Base-by-base conservation (phyloP, 2,113 vertebrate species). In the Nematolebias whitei region DNA sequence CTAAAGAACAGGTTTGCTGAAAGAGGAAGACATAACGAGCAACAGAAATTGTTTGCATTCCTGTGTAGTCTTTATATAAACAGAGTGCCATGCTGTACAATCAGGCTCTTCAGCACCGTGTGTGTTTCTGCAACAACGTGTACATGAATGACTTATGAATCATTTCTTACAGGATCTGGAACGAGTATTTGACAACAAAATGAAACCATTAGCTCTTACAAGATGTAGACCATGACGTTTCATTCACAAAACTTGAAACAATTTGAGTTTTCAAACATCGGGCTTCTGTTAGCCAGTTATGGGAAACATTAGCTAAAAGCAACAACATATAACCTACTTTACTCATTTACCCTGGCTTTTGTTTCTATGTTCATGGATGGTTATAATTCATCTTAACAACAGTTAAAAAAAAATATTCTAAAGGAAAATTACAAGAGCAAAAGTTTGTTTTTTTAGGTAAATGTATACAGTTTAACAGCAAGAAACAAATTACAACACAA, bases 31-130 rank as follows among this genome's bases (percentile, higher is more conserved):
- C 67, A 69, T 68, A 79, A 63, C 56, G 16, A 64, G 63, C 39
- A 2, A 78, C 68, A 49, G 61, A 85, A 78, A 84, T 88, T 92
- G 89, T 93, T 91, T 91, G 83, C 85, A 87, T 92, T 92, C 85
- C 87, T 80, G 78, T 79, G 65, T 71, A 61, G 61, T 90, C 87
- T 90, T 92, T 91, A 89, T 91, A 83, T 85, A 63, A 69, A 71
- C 22, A 24, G 69, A 85, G 82, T 66, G 85, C 62, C 60, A 48
- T 40, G 41, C 73, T 51, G 68, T 63, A 44, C 52, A 68, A 70
- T 57, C 68, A 55, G 51, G 81, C 76, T 74, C 56, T 80, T 48
- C 48, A 58, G 19, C 3, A 75, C 54, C 68, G 1, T 50, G 35
- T 47, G 55, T 53, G 66, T 48, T 58, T 61, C 24, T 45, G 48